Evolutionary conservation across 2,888 invertebrate species (phyloP), one percentile per base, ranked within the genome.

Genomic region (Synergus japonicus): DNA sequence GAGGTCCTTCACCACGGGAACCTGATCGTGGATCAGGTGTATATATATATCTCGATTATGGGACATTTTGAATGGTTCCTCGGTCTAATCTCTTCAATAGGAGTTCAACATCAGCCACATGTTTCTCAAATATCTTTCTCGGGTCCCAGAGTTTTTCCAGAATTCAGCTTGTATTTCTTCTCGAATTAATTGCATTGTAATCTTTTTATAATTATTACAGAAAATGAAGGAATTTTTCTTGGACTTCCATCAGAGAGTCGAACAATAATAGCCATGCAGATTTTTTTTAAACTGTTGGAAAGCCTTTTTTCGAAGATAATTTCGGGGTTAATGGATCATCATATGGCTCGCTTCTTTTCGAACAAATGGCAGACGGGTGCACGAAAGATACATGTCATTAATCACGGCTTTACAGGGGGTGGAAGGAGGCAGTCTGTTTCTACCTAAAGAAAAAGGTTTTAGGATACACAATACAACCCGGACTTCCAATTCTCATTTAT

Each of bases 311-410:
- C 22, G 10, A 60, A 60, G 10, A 60, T 60, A 18, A 60, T 60
- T 69, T 73, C 37, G 15, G 54, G 49, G 49, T 73, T 73, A 73
- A 73, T 73, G 69, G 69, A 69, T 69, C 46, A 69, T 44, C 22
- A 60, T 60, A 60, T 67, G 67, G 44, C 18, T 44, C 18, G 18
- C 13, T 67, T 5, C 29, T 22, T 54, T 69, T 37, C 4, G 69
- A 73, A 49, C 69, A 73, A 73, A 73, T 69, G 78, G 65, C 78
- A 80, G 77, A 80, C 77, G 76, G 76, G 76, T 77, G 79, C 60
- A 69, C 67, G 81, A 73, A 69, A 76, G 63, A 78, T 43, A 73
- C 77, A 46, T 81, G 79, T 79, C 81, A 81, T 81, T 81, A 81
- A 81, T 81, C 81, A 81, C 63, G 37, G 9, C 43, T 54, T 73